A percentile compares a stretch with the other conserved stretches of the same genome.
Conservation (phyloP, 2,797 vertebrate species). For the Bovichtus diacanthus region DNA sequence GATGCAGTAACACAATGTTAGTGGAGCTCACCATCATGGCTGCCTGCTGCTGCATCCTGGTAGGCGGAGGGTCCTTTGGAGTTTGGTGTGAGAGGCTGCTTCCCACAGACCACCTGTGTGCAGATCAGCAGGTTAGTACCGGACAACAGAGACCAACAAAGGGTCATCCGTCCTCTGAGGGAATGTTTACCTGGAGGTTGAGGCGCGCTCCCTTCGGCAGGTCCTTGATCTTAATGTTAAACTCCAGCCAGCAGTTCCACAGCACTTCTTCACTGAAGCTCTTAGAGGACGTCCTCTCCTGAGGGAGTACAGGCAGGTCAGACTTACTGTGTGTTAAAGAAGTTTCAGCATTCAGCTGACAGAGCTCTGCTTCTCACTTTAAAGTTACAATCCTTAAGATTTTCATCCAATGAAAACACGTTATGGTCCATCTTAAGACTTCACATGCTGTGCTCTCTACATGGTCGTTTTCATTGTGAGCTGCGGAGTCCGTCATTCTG, state of each 20-base stretch:
- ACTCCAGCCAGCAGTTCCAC: slow-evolving; percentile 98
- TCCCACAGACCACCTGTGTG: slow-evolving; percentile 91
- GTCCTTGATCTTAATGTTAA: slow-evolving; percentile 96
- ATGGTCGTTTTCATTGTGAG: no score
- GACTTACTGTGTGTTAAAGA: no score
- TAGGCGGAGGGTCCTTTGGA: slow-evolving; percentile 77
- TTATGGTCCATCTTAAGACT: no score
- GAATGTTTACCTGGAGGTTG: slow-evolving; percentile 89
- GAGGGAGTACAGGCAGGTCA: slow-evolving; percentile 2
- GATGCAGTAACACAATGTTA: not conserved
- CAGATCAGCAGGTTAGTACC: not conserved
- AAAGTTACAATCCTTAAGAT: no score
- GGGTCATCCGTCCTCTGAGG: not conserved
- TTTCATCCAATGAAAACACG: no score
- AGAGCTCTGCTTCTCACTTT: no score
- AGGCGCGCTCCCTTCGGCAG: slow-evolving; percentile 96
- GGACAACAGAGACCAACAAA: not conserved
- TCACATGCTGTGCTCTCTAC: no score
- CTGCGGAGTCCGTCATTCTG: no score
- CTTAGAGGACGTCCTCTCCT: slow-evolving; percentile 91
- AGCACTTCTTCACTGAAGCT: slow-evolving; percentile 95
- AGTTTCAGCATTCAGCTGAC: no score
- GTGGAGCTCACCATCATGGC: slow-evolving; percentile 80
- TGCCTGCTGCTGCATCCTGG: slow-evolving; percentile 80
- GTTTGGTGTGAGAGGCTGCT: slow-evolving; percentile 83